Base-by-base conservation (phyloP, 2,113 vertebrate genomes). In the Neogale vison region DNA sequence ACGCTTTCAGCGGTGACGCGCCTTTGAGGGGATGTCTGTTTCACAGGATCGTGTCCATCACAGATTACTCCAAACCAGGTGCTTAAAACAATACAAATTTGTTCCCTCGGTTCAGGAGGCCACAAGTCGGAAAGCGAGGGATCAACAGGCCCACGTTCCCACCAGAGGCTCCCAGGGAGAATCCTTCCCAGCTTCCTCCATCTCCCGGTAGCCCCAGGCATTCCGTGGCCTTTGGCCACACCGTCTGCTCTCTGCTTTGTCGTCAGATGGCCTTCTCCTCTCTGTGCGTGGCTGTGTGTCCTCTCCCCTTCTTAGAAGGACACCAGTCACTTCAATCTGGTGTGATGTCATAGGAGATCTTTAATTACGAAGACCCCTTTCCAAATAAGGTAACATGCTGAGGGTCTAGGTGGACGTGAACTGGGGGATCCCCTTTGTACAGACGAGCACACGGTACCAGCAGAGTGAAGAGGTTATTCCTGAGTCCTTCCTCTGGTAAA, bases 121-220 rank as follows among this genome's bases (percentile, higher is more conserved):
- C 47, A 14, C 80, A 93, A 88, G 55, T 15, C 13, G 13, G n/a
- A 39, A 61, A 17, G 61, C 55, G 12, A 69, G 29, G 52, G 5
- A 4, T 36, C 2, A 0, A 24, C 47, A 36, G 12, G 63, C 14
- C 29, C 13, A 0, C 2, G 2, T 14, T 86, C 5, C 34, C 83
- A 5, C 31, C 1, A 2, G 45, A 50, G 81, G 13, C 42, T 21
- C 42, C 7, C 3, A 24, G 52, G 24, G 11, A 7, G n/a, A 24
- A 57, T 13, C 26, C 13, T 17, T 3, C 52, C 81, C 4, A 6
- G 26, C 18, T 31, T 45, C 57, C 36, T 31, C 42, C 31, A 39
- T 42, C 42, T 26, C 65, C 31, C 1, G 3, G 34, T 5, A 10
- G 57, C 26, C 11, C 45, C 72, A 61, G 65, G 15, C 1, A 20